phyloP scores from a whole-genome alignment of 1,140 invertebrate species.

The Prorops nasuta region DNA sequence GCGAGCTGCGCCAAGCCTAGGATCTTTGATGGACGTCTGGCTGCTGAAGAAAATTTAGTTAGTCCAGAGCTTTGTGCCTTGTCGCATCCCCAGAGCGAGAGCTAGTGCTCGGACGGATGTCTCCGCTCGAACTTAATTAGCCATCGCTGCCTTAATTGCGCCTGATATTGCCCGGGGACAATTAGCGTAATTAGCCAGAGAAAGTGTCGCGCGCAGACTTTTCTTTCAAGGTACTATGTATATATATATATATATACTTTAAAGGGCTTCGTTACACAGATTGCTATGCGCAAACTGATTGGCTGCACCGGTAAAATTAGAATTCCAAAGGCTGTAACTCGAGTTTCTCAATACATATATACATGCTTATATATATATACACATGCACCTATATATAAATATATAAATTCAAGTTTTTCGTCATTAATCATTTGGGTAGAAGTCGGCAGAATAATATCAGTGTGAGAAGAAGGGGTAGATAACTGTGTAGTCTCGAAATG shows the following conservation, averaged over 20 bases:
- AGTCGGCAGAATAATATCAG: too few species aligned
- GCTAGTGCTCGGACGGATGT: slow-evolving; percentile 40
- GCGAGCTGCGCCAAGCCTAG: neutral
- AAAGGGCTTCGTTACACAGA: too few species aligned
- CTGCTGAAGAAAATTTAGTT: slow-evolving; percentile 58
- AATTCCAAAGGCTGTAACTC: too few species aligned
- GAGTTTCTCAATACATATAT: neutral
- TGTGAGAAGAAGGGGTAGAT: slow-evolving; percentile 30
- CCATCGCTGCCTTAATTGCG: slow-evolving; percentile 46
- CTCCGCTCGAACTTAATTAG: slow-evolving; percentile 49
- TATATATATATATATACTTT: neutral
- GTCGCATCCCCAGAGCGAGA: slow-evolving; percentile 23
- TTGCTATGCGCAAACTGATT: too few species aligned
- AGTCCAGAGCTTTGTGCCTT: slow-evolving; percentile 54
- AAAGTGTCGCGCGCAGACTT: slow-evolving; percentile 37
- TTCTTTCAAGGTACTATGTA: slow-evolving; percentile 16
- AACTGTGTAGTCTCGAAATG: slow-evolving; percentile 30
- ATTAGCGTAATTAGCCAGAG: slow-evolving; percentile 47
- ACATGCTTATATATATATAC: neutral
- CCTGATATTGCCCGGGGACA: slow-evolving; percentile 50
- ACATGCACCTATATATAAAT: too few species aligned
- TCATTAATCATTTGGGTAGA: too few species aligned
- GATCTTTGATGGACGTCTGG: slow-evolving; percentile 54
- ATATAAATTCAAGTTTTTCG: too few species aligned
- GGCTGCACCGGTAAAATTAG: too few species aligned